Base-by-base conservation (phyloP, 2,888 invertebrate genomes). In the Isoperla grammatica region DNA sequence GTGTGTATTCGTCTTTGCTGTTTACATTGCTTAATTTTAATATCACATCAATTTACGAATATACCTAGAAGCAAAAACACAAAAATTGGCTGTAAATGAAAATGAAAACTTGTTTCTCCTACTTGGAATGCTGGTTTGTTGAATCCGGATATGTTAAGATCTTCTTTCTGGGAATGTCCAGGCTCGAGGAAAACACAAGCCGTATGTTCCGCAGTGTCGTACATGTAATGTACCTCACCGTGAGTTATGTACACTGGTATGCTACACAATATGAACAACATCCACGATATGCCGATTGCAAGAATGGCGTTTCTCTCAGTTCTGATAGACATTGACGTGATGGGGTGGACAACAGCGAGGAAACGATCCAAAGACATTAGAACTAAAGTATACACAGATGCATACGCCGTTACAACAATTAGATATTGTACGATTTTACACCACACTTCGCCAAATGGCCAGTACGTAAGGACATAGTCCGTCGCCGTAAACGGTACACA, bases 401-500 rank as follows among this genome's bases (percentile, higher is more conserved):
- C 92, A 71, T 93, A 95, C 23, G 94, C 95, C 20, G 93, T 93
- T 40, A 94, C 93, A 61, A 92, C 90, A 66, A 92, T 90, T 71
- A 94, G 83, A 72, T 95, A 95, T 73, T 95, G 93, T 11, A 93
- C 90, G 19, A 88, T 84, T 76, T 90, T 90, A 76, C 95, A 95
- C 87, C 91, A 92, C 72, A 86, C 77, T 70, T 87, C 86, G 9
- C 95, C 95, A 70, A 95, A 94, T 0, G 93, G 91, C 95, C 95
- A 96, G 70, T 84, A 82, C 5, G 88, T 85, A 70, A 92, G 77
- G 0, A 91, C 89, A 73, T 94, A 95, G 70, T 91, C 91, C 13
- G 90, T 87, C 1, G 93, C 95, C 1, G 95, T 95, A 74, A 94
- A 94, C 0, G 95, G 95, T 15, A 95, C 93, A 76, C 95, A 95